Conservation (phyloP, 2,888 invertebrate genomes). For the Amaurobius ferox region DNA sequence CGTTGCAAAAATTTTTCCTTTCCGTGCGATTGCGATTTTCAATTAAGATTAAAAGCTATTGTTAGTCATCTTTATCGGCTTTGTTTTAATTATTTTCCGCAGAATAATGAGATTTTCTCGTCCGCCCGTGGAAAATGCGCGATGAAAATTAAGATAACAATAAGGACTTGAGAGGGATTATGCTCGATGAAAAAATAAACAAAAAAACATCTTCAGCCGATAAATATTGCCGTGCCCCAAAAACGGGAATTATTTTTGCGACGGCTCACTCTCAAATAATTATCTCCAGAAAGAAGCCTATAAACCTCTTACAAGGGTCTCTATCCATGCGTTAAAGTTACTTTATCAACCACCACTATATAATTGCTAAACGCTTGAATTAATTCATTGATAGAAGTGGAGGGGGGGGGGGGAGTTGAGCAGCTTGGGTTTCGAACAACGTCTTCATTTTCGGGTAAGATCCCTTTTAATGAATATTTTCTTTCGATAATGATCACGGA, state of each 20-base stretch:
- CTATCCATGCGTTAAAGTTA: slow-evolving; percentile 69
- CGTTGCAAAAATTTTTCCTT: slow-evolving; percentile 59
- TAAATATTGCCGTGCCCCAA: slow-evolving; percentile 63
- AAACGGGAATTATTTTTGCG: slow-evolving; percentile 66
- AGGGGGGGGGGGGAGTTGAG: slow-evolving; percentile 20
- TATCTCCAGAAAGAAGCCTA: slow-evolving; percentile 66
- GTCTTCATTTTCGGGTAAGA: slow-evolving; percentile 60
- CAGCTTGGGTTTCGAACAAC: slow-evolving; percentile 47
- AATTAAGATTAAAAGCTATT: slow-evolving; percentile 72
- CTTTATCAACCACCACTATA: slow-evolving; percentile 63
- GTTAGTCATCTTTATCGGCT: slow-evolving; percentile 72
- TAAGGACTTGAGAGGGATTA: slow-evolving; percentile 49
- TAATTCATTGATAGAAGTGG: slow-evolving; percentile 67
- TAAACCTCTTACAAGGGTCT: slow-evolving; percentile 70
- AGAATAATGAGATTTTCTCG: slow-evolving; percentile 68
- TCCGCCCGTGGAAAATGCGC: slow-evolving; percentile 50
- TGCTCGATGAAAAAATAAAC: slow-evolving; percentile 29
- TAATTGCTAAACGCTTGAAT: slow-evolving; percentile 71
- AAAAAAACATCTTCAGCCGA: slow-evolving; percentile 55
- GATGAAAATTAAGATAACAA: slow-evolving; percentile 71
- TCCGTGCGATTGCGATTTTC: slow-evolving; percentile 71
- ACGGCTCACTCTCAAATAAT: slow-evolving; percentile 59
- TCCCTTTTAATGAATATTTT: slow-evolving; percentile 63
- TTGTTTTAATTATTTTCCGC: slow-evolving; percentile 71
- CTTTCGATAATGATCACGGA: slow-evolving; percentile 62